Conservation (phyloP, 2,888 invertebrate genomes). For the Euphydryas editha region DNA sequence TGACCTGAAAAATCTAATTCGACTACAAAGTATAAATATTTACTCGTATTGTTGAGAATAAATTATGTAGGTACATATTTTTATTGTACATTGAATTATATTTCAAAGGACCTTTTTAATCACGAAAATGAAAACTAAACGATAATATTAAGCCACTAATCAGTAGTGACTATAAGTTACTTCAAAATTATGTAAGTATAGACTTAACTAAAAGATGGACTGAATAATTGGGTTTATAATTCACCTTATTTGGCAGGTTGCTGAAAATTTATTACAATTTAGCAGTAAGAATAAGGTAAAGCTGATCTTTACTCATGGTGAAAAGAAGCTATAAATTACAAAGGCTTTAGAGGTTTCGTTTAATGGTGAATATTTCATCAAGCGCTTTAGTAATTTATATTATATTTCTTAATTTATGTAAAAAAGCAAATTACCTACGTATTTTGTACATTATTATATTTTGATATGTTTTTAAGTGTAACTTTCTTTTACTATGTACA, state of each 20-base stretch:
- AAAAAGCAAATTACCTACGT: not conserved
- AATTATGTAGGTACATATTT: no score
- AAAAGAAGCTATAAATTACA: conserved; percentile 17
- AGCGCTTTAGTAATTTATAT: conserved; percentile 31
- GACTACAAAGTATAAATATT: no score
- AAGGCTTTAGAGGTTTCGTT: conserved; percentile 12
- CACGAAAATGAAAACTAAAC: no score
- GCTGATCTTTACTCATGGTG: conserved; percentile 8
- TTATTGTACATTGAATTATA: no score
- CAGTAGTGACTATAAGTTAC: no score
- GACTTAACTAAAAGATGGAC: not conserved
- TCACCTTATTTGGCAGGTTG: not conserved
- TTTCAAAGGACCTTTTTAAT: no score
- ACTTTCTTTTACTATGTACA: no score
- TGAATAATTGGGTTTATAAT: not conserved
- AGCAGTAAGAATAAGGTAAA: conserved; percentile 6
- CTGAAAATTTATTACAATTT: no score
- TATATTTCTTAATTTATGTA: not conserved
- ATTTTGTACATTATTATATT: not conserved
- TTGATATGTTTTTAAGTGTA: no score
- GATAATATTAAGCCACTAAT: no score
- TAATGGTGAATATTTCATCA: conserved; percentile 17
- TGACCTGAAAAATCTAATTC: no score
- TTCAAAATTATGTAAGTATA: not conserved
- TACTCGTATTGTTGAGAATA: no score